Evolutionary conservation across 2,113 vertebrate species (phyloP), one percentile per base, ranked within the genome.

Genomic region (Plecturocebus donacophilus): DNA sequence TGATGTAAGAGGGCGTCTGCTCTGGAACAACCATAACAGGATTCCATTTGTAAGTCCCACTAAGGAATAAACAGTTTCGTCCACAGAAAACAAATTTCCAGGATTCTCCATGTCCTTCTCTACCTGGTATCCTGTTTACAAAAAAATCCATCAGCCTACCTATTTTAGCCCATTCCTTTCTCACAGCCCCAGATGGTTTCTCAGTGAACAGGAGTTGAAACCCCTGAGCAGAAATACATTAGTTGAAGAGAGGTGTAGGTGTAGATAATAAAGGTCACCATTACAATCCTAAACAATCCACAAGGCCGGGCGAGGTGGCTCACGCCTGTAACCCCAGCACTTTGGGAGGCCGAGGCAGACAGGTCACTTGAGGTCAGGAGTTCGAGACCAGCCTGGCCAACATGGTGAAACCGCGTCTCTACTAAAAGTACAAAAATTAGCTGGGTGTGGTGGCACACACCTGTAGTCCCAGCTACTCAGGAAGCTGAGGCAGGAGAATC

Each of bases 1-100:
- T 54, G 75, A 76, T 87, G 14, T 88, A 88, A 97, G 90, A 87
- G 35, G 61, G 58, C 49, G 71, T 96, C 92, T 95, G 27, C n/a
- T 58, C 54, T 95, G 61, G 4, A 82, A 82, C 82, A 73, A 13
- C 58, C 79, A 89, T 96, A 86, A 90, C 4, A 64, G 45, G 23
- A 70, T 79, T 96, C 56, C 71, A 68, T 93, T 79, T 94, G 56
- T 90, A 86, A 90, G 70, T 76, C 20, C 6, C 38, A 58, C 70
- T 76, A 10, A 56, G 70, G 81, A 94, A 75, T 70, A 75, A 85
- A 85, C 25, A n/a, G 35, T 92, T 94, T 94, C 52, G 84, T 76
- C 75, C 77, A 40, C 42, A 84, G 81, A 90, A 95, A 96, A 90
- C 35, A 68, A 77, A 68, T 47, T 58, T 88, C 58, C 35, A 77